A percentile compares a stretch with the other conserved stretches of the same genome.
Conservation (phyloP, 2,888 invertebrate species). For the Cotesia congregata region DNA sequence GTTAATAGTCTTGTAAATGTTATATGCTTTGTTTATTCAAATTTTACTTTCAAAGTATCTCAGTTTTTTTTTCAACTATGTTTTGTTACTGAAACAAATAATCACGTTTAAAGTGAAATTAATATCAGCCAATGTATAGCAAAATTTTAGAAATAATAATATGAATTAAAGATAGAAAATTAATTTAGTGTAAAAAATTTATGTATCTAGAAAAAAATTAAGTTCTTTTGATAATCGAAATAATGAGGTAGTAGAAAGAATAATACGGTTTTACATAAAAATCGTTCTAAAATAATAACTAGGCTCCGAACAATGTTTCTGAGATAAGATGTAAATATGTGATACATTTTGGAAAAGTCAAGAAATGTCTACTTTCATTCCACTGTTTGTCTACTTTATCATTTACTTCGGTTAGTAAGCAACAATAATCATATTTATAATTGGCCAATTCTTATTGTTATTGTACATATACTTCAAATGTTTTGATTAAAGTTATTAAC, state of each 20-base stretch:
- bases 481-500: background rate
- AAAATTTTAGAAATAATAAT: background rate
- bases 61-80: background rate
- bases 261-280: background rate
- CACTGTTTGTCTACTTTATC: conserved; percentile 63
- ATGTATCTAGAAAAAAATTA: background rate
- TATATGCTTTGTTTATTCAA: background rate
- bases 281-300: background rate
- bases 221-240: background rate
- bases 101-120: background rate
- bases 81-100: background rate
- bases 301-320: conserved; percentile 49
- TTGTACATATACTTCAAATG: background rate
- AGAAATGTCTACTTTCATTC: conserved; percentile 67
- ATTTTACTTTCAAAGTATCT: background rate
- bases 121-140: background rate
- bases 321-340: conserved; percentile 60
- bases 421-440: too few species aligned
- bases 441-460: background rate
- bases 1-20: background rate
- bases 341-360: conserved; percentile 56
- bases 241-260: background rate
- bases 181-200: background rate
- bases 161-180: background rate
- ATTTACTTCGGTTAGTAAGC: conserved; percentile 66